phyloP scores from a whole-genome alignment of 1,140 invertebrate species.

The Heliothis subflexa region DNA sequence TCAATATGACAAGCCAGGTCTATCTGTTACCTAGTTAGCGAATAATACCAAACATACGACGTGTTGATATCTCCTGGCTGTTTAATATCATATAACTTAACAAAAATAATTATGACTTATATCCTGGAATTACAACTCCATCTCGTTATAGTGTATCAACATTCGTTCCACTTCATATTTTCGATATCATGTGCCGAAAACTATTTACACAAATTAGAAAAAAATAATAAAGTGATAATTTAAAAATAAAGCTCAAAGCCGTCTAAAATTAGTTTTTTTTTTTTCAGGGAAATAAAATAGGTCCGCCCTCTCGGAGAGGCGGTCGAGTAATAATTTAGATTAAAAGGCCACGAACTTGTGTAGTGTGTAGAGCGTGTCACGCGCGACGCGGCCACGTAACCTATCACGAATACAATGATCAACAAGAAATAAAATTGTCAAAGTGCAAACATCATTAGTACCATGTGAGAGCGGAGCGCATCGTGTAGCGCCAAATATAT shows the following conservation, averaged over 20 bases:
- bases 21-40: conserved; percentile 17
- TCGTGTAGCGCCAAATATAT: conserved; percentile 44
- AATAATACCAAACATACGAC: conserved; percentile 38
- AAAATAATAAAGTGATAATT: conserved; percentile 48
- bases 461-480: conserved; percentile 39
- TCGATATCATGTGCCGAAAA: conserved; percentile 51
- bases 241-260: conserved; percentile 59
- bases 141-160: conserved; percentile 42
- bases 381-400: conserved; percentile 13
- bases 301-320: conserved; percentile 36
- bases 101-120: conserved; percentile 54
- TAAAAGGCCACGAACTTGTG: conserved; percentile 54
- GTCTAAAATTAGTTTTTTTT: conserved; percentile 52
- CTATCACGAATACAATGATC: conserved; percentile 50
- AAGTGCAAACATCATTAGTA: conserved; percentile 50
- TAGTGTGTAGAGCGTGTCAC: neutral
- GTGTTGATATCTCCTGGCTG: conserved; percentile 39
- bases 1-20: conserved; percentile 43
- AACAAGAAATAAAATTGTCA: conserved; percentile 54
- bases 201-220: conserved; percentile 59
- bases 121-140: conserved; percentile 52
- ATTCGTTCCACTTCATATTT: conserved; percentile 49
- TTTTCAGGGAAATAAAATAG: conserved; percentile 45
- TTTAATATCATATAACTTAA: conserved; percentile 53
- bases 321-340: conserved; percentile 44